Percentiles rank a stretch among this genome's conserved stretches.
These are phyloP conservation scores for Octodon degus DNA, from an alignment of 2,113 vertebrate genomes.

Conservation along the genomic window DNA sequence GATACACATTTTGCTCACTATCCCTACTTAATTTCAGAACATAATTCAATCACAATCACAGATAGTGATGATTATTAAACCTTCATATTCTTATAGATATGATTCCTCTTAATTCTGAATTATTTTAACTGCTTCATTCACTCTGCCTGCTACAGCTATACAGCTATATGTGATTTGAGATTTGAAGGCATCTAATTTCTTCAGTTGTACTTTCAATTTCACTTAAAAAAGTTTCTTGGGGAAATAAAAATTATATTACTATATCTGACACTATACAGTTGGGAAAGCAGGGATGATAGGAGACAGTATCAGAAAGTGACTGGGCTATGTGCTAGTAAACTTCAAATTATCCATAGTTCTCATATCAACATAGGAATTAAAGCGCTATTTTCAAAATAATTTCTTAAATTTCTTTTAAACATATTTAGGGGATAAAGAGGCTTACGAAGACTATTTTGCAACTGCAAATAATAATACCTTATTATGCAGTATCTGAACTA, in stretches of 20 bases:
- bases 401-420: background rate
- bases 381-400: slow-evolving; percentile 8
- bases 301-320: slow-evolving; percentile 4
- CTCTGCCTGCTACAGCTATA: background rate
- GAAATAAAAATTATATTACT: background rate
- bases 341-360: slow-evolving; percentile 25
- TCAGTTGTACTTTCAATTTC: slow-evolving; percentile 25
- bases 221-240: background rate
- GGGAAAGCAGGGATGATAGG: background rate
- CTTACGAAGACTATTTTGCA: background rate
- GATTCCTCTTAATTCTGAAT: background rate
- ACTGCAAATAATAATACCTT: background rate
- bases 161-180: slow-evolving; percentile 2
- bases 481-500: slow-evolving; percentile 62
- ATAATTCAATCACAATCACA: slow-evolving; percentile 37
- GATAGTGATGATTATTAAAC: slow-evolving; percentile 37
- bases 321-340: background rate
- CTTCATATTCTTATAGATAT: background rate
- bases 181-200: slow-evolving; percentile 39
- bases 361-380: background rate
- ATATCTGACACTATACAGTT: background rate
- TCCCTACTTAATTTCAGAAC: slow-evolving; percentile 30
- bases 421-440: slow-evolving; percentile 18
- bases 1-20: background rate
- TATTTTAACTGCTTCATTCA: slow-evolving; percentile 45